Evolutionary conservation across 2,797 vertebrate species (phyloP), one percentile per base, ranked within the genome.

Genomic region (Carduelis carduelis): DNA sequence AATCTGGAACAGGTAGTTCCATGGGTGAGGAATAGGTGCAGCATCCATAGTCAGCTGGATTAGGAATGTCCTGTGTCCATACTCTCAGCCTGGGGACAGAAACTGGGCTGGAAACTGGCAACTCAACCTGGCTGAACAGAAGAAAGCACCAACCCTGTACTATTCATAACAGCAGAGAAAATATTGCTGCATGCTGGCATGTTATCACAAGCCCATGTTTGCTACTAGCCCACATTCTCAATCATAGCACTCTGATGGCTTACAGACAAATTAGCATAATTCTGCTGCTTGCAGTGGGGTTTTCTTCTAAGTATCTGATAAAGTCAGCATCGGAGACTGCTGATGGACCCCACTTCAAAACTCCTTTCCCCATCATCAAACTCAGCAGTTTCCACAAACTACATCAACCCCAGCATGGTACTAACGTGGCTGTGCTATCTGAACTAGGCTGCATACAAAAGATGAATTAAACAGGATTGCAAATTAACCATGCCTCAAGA

Each of bases 371-470:
- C 11, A 55, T 15, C 39, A 47, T 44, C 39, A 59, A 50, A 81
- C 12, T 23, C 27, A 59, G 22, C 6, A 12, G 39, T 47, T 72
- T 74, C 28, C 60, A 83, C 1, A 8, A 23, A 43, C 2, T 39
- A 18, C 56, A 43, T 43, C 47, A 90, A 75, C 16, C 19, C 30
- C 61, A 68, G 41, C 8, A 2, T 0, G 0, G 66, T 37, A 68
- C 24, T 32, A 53, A n/a, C 0, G 0, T 8, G 14, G 30, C 63
- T 71, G 35, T 32, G 41, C 30, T 22, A 70, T 17, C 27, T 26
- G 37, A 94, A 80, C 43, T 18, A 53, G 47, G 61, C 41, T 59
- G 43, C 32, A 32, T 3, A 80, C 26, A 30, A 70, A 83, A 68
- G 32, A 77, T 16, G 5, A 95, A 91, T 85, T 41, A 80, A 85